Percentiles rank a stretch among this genome's conserved stretches.
Evolutionary conservation across 2,888 invertebrate species (phyloP).

Genomic region (Andrena minutula): DNA sequence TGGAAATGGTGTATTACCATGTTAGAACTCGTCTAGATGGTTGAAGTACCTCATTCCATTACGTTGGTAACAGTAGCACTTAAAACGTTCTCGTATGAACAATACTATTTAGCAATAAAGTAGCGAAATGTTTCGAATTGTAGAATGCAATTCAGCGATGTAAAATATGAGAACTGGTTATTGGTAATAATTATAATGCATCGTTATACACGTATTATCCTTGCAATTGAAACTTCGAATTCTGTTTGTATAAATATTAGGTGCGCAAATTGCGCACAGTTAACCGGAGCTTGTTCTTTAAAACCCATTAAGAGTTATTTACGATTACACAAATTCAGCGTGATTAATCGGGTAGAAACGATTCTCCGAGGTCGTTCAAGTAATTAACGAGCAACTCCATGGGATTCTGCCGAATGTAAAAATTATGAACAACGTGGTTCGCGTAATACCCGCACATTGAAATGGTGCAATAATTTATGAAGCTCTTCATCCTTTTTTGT

Average conservation of each 20-base stretch:
- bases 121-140: background rate
- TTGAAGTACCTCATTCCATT: slow-evolving; percentile 24
- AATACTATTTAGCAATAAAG: background rate
- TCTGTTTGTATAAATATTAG: background rate
- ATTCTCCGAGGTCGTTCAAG: slow-evolving; percentile 13
- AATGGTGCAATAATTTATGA: background rate
- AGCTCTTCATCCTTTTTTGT: background rate
- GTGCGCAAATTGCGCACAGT: slow-evolving; percentile 1
- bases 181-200: background rate
- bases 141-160: background rate
- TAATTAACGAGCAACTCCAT: slow-evolving; percentile 25
- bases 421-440: background rate
- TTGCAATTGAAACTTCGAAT: background rate
- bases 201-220: background rate
- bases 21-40: slow-evolving; percentile 19
- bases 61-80: slow-evolving; percentile 7
- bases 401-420: background rate
- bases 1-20: slow-evolving; percentile 8
- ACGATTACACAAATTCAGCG: slow-evolving; percentile 35
- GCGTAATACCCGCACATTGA: slow-evolving; percentile 3
- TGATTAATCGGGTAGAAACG: slow-evolving; percentile 35
- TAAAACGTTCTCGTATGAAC: background rate
- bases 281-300: slow-evolving; percentile 31
- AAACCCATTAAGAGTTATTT: slow-evolving; percentile 43
- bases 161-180: background rate